A percentile compares a stretch with the other conserved stretches of the same genome.
phyloP scores from a whole-genome alignment of 2,888 invertebrate species.

The Oegoconia quadripuncta region DNA sequence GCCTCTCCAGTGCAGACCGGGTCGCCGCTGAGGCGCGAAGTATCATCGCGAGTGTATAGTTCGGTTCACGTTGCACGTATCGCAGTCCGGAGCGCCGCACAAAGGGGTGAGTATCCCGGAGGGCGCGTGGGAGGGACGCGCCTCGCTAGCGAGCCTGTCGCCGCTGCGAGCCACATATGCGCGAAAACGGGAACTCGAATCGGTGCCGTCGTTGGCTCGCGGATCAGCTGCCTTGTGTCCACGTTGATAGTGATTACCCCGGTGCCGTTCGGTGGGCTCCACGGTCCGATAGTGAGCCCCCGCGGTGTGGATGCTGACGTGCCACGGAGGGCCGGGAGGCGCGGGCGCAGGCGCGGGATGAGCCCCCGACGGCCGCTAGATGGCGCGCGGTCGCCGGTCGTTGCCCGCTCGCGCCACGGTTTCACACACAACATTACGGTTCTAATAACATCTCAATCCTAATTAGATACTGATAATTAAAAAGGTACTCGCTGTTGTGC shows the following conservation, averaged over 20 bases:
- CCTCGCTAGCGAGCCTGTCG: neutral
- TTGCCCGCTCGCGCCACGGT: neutral
- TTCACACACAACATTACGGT: neutral
- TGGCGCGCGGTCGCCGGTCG: conserved; percentile 8
- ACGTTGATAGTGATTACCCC: too few species aligned
- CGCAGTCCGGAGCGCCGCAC: neutral
- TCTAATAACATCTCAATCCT: neutral
- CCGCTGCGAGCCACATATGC: too few species aligned
- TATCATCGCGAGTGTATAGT: conserved; percentile 25
- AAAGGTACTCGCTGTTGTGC: too few species aligned
- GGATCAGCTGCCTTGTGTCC: too few species aligned
- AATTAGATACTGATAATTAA: neutral
- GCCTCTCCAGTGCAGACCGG: conserved; percentile 58
- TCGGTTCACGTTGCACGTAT: neutral
- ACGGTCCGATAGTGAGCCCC: too few species aligned
- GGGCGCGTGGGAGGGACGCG: too few species aligned
- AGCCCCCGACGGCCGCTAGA: conserved; percentile 6
- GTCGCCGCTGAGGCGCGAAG: conserved; percentile 58
- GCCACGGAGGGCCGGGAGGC: neutral
- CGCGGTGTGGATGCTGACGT: too few species aligned
- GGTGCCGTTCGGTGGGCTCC: too few species aligned
- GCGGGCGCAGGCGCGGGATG: conserved; percentile 3
- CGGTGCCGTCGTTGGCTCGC: too few species aligned
- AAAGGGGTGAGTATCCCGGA: too few species aligned
- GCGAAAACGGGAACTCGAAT: too few species aligned